Evolutionary conservation across 1,140 invertebrate genomes (phyloP).

Genomic region (Platorchestia sp.): DNA sequence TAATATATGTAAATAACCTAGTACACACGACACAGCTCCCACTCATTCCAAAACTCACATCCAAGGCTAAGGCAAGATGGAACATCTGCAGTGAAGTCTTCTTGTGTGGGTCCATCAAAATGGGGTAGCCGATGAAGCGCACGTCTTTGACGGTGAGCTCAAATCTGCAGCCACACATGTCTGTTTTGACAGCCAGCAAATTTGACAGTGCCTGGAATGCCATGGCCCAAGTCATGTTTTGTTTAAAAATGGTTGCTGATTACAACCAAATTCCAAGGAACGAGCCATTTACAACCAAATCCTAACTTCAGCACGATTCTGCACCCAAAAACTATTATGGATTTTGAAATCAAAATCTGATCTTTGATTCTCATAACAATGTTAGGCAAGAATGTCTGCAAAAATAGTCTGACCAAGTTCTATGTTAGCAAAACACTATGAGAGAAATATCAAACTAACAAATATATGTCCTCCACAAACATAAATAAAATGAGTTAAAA

Average conservation of each 20-base stretch:
- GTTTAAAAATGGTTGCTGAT: no score
- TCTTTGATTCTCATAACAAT: no score
- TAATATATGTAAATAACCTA: not conserved
- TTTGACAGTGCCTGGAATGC: conserved; percentile 29
- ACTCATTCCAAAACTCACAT: not conserved
- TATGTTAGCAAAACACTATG: no score
- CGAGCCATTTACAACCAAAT: not conserved
- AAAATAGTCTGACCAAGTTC: no score
- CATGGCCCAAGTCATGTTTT: not conserved
- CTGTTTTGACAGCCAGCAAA: conserved; percentile 23
- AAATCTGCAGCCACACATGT: conserved; percentile 41
- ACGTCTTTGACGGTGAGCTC: conserved; percentile 33
- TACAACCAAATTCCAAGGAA: no score
- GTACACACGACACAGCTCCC: not conserved
- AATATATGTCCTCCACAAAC: no score
- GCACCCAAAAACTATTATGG: not conserved
- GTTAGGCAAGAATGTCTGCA: no score
- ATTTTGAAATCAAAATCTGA: not conserved
- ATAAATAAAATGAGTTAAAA: no score
- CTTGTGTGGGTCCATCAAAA: not conserved
- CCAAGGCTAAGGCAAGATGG: conserved; percentile 10
- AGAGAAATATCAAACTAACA: no score
- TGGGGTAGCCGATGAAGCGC: conserved; percentile 40
- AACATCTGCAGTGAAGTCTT: conserved; percentile 28
- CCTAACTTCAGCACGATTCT: not conserved